Evolutionary conservation across 2,113 vertebrate species (phyloP).

Genomic region (Malurus cyaneus): DNA sequence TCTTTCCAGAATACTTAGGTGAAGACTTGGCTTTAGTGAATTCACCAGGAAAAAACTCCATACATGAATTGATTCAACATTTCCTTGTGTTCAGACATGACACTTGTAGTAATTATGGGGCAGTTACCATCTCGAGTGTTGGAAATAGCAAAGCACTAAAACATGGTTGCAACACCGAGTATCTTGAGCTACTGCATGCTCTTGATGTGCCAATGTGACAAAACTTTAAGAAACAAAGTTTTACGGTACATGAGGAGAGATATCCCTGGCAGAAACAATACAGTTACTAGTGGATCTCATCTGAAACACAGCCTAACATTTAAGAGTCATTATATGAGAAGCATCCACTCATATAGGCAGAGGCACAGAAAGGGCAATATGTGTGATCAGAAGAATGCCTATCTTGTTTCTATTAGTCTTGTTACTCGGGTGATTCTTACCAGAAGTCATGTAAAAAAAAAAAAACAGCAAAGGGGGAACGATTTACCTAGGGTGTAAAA

Average conservation of each 20-base stretch:
- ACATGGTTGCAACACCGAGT: rapidly evolving
- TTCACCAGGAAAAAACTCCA: background rate
- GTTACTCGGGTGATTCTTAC: background rate
- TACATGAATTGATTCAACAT: background rate
- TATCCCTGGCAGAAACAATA: background rate
- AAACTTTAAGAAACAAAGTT: background rate
- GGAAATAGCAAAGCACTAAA: background rate
- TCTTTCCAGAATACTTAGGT: background rate
- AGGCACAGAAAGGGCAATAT: rapidly evolving
- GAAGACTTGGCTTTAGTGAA: background rate
- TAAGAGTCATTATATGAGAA: background rate
- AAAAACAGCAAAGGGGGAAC: background rate
- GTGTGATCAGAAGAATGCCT: background rate
- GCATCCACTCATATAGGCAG: background rate
- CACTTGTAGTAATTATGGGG: background rate
- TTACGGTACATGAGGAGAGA: background rate
- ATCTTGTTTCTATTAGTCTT: background rate
- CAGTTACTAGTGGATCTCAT: background rate
- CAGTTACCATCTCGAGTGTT: background rate
- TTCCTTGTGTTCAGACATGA: background rate
- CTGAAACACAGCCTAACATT: background rate
- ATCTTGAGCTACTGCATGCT: rapidly evolving
- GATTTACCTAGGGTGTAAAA: background rate
- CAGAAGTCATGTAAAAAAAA: background rate
- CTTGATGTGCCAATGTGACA: background rate